Base-by-base conservation (phyloP, 2,888 invertebrate genomes). In the Eupeodes latifasciatus region DNA sequence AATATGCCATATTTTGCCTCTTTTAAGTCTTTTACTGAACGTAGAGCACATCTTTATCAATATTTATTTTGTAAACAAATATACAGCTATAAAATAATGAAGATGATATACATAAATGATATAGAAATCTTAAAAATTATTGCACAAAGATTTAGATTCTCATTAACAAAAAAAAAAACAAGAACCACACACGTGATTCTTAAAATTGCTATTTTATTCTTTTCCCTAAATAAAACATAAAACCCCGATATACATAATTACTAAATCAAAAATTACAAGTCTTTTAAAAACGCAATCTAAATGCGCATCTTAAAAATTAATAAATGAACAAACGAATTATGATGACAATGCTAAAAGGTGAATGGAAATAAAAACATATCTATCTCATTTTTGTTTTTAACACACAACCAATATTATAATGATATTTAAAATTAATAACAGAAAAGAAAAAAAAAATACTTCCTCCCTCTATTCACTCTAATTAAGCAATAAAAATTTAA, bases 341-440 rank as follows among this genome's bases (percentile, higher is more conserved):
- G 47, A 49, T 44, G 19, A 64, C 11, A 62, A 40, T 62, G 62
- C 0, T 66, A 0, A 34, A 51, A 10, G 67, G 6, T 51, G 0
- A 59, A 59, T 4, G 14, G 1, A 40, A 14, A 69, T 7, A 40
- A 55, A 36, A 36, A 19, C 14, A 71, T 12, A n/a, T 12, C 6
- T 27, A 27, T 59, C 16, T 27, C 27, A 57, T 19, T 72, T 12
- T 51, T 40, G 72, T 51, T 83, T 34, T 72, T 53, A 27, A 67
- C 34, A 79, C 83, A 87, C 87, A 87, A 84, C 84, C 84, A 80
- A 84, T 75, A 76, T 12, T 1, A 69, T 44, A 36, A 81, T 81
- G 74, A 79, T 66, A 53, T 76, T 40, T 62, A 40, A 40, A 16
- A 40, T 9, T 9, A n/a, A 36, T 12, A 16, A 10, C 12, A 0